Evolutionary conservation across 2,888 invertebrate genomes (phyloP), one percentile per base, ranked within the genome.

Genomic region (Melinaea marsaeus): DNA sequence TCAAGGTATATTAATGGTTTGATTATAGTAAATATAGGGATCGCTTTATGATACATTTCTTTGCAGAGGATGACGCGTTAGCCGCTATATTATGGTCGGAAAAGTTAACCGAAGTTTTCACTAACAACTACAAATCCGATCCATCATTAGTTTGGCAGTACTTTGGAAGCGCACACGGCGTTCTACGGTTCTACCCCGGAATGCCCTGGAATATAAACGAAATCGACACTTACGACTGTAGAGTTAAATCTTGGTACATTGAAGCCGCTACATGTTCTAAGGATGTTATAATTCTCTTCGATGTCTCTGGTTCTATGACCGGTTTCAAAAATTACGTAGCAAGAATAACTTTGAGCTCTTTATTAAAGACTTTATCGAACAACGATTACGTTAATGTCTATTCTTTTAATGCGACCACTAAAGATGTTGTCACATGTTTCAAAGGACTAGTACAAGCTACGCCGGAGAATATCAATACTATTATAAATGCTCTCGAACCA

Each of bases 181-280:
- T 99, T 75, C 92, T 99, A 74, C 91, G 99, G 6, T 96, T 97
- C 79, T 99, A 95, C 89, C 99, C 99, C 60, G 95, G 95, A 2
- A 92, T 94, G 83, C 92, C 93, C 32, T 96, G 96, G 96, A 86
- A 85, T 54, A 76, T 74, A 61, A 77, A 79, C 11, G 72, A 72
- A 11, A 79, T 79, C 0, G 98, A 98, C 80, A 93, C 95, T 2
- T 99, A 97, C 84, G 99, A 99, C 83, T 98, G 98, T 76, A 93
- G 99, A 61, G 95, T 96, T 55, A 92, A 96, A 64, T 96, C 97
- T 54, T 99, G 98, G 98, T 99, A 98, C 82, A 98, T 99, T 70
- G 97, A 98, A 88, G 99, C 99, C 0, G 98, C 99, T 0, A 98
- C 99, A 0, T 98, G 98, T 76, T 98, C 99, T 7, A 99, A 99